These are phyloP conservation scores for Nyctibius grandis DNA, from an alignment of 2,797 vertebrate species.

Conservation along the genomic window DNA sequence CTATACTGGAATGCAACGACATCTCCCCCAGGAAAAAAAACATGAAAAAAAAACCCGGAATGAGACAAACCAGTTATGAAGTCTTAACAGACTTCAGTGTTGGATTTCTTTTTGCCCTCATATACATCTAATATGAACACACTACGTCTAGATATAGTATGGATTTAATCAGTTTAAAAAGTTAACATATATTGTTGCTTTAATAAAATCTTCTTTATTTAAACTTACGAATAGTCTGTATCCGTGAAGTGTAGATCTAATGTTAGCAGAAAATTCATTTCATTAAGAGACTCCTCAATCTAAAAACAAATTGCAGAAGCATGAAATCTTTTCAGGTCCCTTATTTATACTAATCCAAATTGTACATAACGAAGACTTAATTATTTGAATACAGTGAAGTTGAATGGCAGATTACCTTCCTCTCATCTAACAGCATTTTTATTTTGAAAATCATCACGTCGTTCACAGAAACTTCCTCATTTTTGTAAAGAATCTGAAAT, in stretches of 20 bases:
- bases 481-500: conserved; percentile 99
- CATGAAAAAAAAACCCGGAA: neutral
- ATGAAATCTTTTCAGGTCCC: neutral
- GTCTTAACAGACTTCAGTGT: neutral
- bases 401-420: conserved; percentile 80
- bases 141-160: neutral
- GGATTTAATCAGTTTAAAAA: neutral
- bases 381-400: neutral
- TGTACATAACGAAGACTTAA: neutral
- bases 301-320: conserved; percentile 69
- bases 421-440: conserved; percentile 97
- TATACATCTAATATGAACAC: neutral
- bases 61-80: neutral
- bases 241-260: conserved; percentile 97
- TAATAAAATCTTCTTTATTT: neutral
- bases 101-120: neutral
- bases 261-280: conserved; percentile 93
- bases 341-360: conserved; percentile 7
- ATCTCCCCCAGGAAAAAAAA: neutral
- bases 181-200: neutral
- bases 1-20: neutral
- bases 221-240: conserved; percentile 94
- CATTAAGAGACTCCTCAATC: conserved; percentile 95
- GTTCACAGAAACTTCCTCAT: conserved; percentile 93
- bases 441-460: conserved; percentile 97